Evolutionary conservation across 2,113 vertebrate species (phyloP), one percentile per base, ranked within the genome.

Genomic region (Mohoua ochrocephala): DNA sequence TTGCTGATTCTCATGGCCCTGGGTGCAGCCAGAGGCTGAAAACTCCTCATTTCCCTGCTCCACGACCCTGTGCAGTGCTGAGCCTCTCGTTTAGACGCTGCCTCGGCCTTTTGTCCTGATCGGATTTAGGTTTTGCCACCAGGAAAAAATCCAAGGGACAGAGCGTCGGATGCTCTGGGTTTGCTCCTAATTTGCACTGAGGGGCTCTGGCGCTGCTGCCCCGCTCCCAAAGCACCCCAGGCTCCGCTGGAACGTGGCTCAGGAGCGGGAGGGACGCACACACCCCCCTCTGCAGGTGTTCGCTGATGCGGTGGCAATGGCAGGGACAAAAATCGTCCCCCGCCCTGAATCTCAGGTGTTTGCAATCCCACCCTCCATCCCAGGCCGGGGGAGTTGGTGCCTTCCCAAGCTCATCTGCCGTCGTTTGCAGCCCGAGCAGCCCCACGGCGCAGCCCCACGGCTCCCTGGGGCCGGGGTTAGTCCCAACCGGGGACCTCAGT

Each of bases 1-100:
- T 53, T 42, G 96, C 96, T 60, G 91, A 92, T 97, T 95, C 71
- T 78, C 60, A 61, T 50, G 95, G 97, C 98, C 95, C 79, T 82
- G 94, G 97, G 96, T 95, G 91, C 95, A 79, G 95, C 97, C 93
- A 26, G 95, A 95, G 97, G 98, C 97, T 7, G 96, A 86, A 96
- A 91, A 89, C 92, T 87, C 95, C 95, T 98, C 92, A 94, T 98
- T 98, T 96, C 90, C 94, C 56, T 15, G 13, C 7, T 10, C 64
- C 6, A 3, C 80, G 28, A 4, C 44, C 42, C 84, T 65, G 24
- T 31, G 2, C 3, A 0, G 20, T 39, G 56, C 19, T 39, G 44
- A 85, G 24, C 15, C 39, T 75, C 33, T 42, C 31, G 14, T 80
- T 88, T 28, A 71, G 64, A 68, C 28, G 70, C 69, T 79, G 39